Evolutionary conservation across 1,140 invertebrate genomes (phyloP), one percentile per base, ranked within the genome.

Genomic region (Plutomurus gul): DNA sequence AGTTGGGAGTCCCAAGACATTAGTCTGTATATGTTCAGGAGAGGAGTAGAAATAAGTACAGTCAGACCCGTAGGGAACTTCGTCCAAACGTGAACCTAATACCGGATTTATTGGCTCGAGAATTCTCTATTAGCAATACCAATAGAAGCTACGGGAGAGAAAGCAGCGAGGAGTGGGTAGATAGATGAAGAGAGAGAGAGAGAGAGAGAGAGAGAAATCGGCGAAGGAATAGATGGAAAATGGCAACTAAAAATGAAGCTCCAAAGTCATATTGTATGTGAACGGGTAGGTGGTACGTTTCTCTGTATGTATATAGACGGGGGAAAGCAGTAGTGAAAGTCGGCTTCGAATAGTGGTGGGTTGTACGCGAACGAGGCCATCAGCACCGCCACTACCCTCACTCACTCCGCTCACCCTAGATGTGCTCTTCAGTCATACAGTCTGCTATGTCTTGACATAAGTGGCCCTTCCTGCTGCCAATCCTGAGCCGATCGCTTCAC

Each of bases 61-160:
- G 70, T 47, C 40, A 75, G 73, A 75, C 73, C 73, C 73, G 36
- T 18, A 75, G 56, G 73, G 73, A 43, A 43, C 73, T 51, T 51
- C 27, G 36, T 73, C 70, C 77, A 78, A 78, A 78, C 77, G 77
- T 78, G 77, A 78, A 78, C 43, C 77, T 78, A 78, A 78, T 78
- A 78, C 77, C 27, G 65, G 77, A 78, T 78, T 78, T 78, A 78
- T 78, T 78, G 77, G 77, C 77, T 73, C 46, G 43, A 78, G 77
- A 78, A 78, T 78, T 78, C 70, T 78, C 65, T 72, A 78, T 78
- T 73, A 77, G 76, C 40, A 60, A 65, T 65, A 65, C 56, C 56
- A 65, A 65, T 65, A 65, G 56, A 65, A 65, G 60, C 60, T 43
- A 27, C 22, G 30, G 60, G 39, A 77, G 60, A 20, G 51, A 56